Base-by-base conservation (phyloP, 2,797 vertebrate genomes). In the Enteromius mattozi region DNA sequence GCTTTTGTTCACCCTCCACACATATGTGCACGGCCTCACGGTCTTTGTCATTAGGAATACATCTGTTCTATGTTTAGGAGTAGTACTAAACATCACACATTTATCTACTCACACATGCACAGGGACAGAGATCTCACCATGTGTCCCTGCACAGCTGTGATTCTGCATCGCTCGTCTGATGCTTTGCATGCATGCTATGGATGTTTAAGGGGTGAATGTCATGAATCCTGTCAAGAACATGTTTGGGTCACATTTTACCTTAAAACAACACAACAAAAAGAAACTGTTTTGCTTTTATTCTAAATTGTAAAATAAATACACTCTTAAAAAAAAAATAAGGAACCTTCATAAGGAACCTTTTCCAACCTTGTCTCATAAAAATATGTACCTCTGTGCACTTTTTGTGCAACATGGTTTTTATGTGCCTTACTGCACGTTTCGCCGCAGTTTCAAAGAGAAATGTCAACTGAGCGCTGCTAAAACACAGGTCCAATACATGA, bases 11-110 rank as follows among this genome's bases (percentile, higher is more conserved):
- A 1, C 45, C 78, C 45, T 68, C 12, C 27, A 51, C 63, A 49
- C 16, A 49, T 19, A 80, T 27, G 10, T 24, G 59, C 40, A 65
- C 7, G 0, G 35, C 24, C 14, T 79, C 59, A 9, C 17, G 14
- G 56, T 65, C 30, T 74, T 66, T 80, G 16, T 10, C 49, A 40
- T 72, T 35, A 40, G 83, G 27, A 49, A 47, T 47, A 79, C 77
- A 79, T 40, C 56, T 61, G 76, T 45, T 16, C 54, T 45, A n/a
- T 42, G 17, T 63, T 78, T 63, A 17, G n/a, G 35, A 45, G n/a
- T 30, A 17, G 56, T 17, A 42, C 63, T 78, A 63, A 63, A 63
- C 56, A 30, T 78, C 33, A 78, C 12, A 1, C 51, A 59, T 7
- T 0, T 27, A 6, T 7, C 37, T n/a, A 61, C n/a, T 74, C 47